These are phyloP conservation scores for Drosophila cracens DNA, from an alignment of 2,888 invertebrate genomes.

Conservation along the genomic window DNA sequence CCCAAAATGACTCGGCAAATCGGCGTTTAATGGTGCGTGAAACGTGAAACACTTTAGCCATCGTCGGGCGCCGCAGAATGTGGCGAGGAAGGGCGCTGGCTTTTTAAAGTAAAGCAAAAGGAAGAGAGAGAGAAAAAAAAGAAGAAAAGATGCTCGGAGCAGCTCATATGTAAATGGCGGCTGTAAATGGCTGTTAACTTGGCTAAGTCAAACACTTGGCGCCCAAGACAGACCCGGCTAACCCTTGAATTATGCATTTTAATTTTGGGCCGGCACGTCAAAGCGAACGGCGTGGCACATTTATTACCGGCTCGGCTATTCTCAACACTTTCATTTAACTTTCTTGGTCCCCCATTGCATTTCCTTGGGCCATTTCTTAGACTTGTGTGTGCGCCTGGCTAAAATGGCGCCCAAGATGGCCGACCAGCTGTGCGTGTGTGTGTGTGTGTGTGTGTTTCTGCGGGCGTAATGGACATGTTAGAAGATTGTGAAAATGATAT, in stretches of 20 bases:
- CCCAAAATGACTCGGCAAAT: slow-evolving; percentile 73
- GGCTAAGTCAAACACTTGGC: slow-evolving; percentile 26
- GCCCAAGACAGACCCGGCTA: slow-evolving; percentile 9
- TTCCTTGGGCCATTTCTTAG: slow-evolving; percentile 62
- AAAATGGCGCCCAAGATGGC: slow-evolving; percentile 59
- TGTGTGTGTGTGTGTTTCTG: slow-evolving; percentile 31
- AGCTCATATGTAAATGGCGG: slow-evolving; percentile 72
- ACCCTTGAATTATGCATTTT: slow-evolving; percentile 76
- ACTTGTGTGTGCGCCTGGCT: slow-evolving; percentile 29
- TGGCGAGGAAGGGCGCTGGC: slow-evolving; percentile 12
- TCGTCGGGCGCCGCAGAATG: slow-evolving; percentile 34
- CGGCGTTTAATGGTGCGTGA: slow-evolving; percentile 76
- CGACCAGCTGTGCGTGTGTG: slow-evolving; percentile 28
- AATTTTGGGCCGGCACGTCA: slow-evolving; percentile 68
- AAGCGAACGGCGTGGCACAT: slow-evolving; percentile 64
- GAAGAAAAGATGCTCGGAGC: slow-evolving; percentile 18
- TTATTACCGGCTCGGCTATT: slow-evolving; percentile 67
- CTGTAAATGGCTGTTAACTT: slow-evolving; percentile 46
- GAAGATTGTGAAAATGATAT: slow-evolving; percentile 78
- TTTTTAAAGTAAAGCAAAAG: slow-evolving; percentile 34
- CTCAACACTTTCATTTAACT: slow-evolving; percentile 75
- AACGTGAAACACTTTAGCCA: slow-evolving; percentile 77
- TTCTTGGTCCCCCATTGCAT: slow-evolving; percentile 59
- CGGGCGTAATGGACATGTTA: slow-evolving; percentile 78
- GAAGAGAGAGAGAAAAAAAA: background rate